Percentiles rank a stretch among this genome's conserved stretches.
Evolutionary conservation across 2,113 vertebrate genomes (phyloP).

Genomic region (Pantherophis guttatus): DNA sequence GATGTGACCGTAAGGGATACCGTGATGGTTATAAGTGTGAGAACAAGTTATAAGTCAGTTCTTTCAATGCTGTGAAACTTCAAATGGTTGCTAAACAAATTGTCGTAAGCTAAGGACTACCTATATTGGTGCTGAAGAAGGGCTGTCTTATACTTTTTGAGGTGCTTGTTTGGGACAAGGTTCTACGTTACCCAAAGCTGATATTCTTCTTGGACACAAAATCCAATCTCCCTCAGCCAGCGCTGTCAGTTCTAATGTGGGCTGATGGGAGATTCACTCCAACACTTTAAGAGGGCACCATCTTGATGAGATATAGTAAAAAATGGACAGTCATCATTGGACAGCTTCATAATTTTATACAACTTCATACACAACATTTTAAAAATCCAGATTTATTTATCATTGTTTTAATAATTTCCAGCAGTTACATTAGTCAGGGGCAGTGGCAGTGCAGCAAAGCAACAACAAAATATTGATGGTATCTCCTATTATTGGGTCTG

Average conservation of each 20-base stretch:
- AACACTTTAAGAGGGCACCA: background rate
- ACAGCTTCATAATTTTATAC: too few relatives aligned
- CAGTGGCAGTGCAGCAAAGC: background rate
- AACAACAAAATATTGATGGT: background rate
- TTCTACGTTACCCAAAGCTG: background rate
- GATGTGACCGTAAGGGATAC: background rate
- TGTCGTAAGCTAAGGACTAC: background rate
- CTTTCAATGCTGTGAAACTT: background rate
- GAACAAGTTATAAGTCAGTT: background rate
- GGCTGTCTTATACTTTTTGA: background rate
- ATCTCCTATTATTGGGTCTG: too few relatives aligned
- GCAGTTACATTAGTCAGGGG: background rate
- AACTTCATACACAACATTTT: background rate
- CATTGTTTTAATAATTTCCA: background rate
- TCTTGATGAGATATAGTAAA: background rate
- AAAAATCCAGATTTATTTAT: background rate
- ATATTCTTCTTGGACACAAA: background rate
- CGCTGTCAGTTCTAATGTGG: background rate
- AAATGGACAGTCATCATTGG: too few relatives aligned
- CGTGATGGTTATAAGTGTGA: background rate
- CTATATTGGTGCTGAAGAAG: background rate
- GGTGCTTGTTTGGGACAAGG: background rate
- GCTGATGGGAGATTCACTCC: background rate
- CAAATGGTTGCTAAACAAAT: background rate
- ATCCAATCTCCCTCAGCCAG: background rate